These are phyloP conservation scores for Periophthalmus magnuspinnatus DNA, from an alignment of 2,797 vertebrate genomes.

Conservation along the genomic window DNA sequence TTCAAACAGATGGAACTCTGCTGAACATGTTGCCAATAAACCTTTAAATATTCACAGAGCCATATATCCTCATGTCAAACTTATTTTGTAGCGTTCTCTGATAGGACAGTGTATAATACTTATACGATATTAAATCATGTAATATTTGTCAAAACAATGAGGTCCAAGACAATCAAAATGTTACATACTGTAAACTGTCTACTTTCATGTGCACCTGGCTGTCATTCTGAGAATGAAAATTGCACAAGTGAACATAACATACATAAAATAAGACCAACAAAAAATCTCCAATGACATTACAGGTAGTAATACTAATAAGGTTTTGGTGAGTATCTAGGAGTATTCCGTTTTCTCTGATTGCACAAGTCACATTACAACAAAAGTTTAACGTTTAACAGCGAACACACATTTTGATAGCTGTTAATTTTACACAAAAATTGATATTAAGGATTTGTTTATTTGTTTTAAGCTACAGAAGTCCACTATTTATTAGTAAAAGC, in stretches of 20 bases:
- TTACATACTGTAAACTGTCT: background rate
- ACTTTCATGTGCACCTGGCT: background rate
- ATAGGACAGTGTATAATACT: background rate
- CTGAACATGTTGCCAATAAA: background rate
- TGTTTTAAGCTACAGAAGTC: conserved; percentile 50
- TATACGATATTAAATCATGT: background rate
- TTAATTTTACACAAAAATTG: conserved; percentile 47
- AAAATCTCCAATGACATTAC: conserved; percentile 5
- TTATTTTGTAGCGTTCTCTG: background rate
- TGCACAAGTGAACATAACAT: background rate
- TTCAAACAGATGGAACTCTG: background rate
- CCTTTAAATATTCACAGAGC: background rate
- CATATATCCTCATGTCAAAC: background rate
- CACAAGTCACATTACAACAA: conserved; percentile 39
- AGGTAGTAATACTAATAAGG: conserved; percentile 16
- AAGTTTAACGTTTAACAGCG: conserved; percentile 35
- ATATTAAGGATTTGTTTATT: conserved; percentile 54
- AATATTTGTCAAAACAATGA: background rate
- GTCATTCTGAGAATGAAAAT: background rate
- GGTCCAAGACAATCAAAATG: background rate
- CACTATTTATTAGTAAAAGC: conserved; percentile 46
- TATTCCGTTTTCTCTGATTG: conserved; percentile 25
- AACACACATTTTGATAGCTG: conserved; percentile 31
- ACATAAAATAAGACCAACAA: background rate
- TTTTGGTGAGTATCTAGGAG: conserved; percentile 24